Conservation (phyloP, 2,888 invertebrate species). For the Lithophane ornitopus region DNA sequence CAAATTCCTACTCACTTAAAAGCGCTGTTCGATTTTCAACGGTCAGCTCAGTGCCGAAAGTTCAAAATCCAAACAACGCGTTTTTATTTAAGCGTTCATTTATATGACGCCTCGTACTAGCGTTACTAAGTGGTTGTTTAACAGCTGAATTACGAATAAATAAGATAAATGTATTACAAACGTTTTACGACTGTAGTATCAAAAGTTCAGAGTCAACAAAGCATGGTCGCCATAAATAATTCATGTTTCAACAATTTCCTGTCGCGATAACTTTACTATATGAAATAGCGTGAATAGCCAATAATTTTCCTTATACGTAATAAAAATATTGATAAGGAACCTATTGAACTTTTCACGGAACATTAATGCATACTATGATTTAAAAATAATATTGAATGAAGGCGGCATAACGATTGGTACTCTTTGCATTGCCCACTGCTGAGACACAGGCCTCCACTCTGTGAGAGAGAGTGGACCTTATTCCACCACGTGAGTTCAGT, state of each 20-base stretch:
- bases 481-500: too few species aligned
- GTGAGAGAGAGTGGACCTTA: too few species aligned
- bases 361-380: neutral
- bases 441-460: too few species aligned
- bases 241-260: constrained; percentile 14
- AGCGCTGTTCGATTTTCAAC: neutral
- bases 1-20: too few species aligned
- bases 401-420: neutral
- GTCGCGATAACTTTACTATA: constrained; percentile 13
- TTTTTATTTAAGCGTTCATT: neutral
- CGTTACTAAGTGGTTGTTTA: neutral
- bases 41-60: neutral
- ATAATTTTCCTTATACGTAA: constrained; percentile 48
- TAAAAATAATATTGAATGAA: neutral
- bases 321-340: constrained; percentile 38
- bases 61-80: neutral
- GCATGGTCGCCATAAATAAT: neutral
- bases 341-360: constrained; percentile 13
- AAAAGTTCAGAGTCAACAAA: neutral
- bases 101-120: neutral
- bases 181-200: neutral
- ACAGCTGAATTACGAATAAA: neutral
- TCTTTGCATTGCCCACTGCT: neutral
- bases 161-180: neutral
- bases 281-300: constrained; percentile 18